Conservation (phyloP, 1,140 invertebrate genomes). For the Procambarus clarkii region DNA sequence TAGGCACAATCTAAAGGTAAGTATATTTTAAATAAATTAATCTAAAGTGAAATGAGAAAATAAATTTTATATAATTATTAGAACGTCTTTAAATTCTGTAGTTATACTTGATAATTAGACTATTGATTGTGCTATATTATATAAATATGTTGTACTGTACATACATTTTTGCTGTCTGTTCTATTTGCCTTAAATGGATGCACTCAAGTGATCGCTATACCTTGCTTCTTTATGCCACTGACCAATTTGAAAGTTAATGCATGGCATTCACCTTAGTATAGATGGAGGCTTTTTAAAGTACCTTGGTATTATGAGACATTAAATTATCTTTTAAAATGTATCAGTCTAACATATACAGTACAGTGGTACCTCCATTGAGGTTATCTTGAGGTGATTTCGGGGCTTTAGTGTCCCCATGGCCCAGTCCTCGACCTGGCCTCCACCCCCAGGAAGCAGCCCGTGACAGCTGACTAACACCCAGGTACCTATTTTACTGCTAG, state of each 20-base stretch:
- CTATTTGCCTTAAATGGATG: background rate
- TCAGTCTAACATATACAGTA: too few species aligned
- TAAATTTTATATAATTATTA: background rate
- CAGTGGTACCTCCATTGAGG: too few species aligned
- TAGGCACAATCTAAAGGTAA: background rate
- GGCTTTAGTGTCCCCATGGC: too few species aligned
- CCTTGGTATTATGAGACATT: background rate
- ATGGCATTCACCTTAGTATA: background rate
- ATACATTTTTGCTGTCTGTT: background rate
- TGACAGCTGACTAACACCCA: too few species aligned
- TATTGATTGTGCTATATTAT: background rate
- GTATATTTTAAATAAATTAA: background rate
- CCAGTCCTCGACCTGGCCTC: too few species aligned
- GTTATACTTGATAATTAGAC: background rate
- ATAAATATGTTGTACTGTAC: too few species aligned
- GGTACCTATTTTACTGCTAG: too few species aligned
- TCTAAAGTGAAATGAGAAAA: too few species aligned
- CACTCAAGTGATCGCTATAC: background rate
- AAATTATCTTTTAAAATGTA: background rate
- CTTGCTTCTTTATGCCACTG: background rate
- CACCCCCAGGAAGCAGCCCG: too few species aligned
- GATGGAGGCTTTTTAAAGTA: background rate
- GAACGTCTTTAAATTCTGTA: slow-evolving; percentile 28
- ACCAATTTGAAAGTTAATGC: background rate
- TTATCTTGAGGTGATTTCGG: too few species aligned